Evolutionary conservation across 2,113 vertebrate species (phyloP).

Genomic region (Otis tarda): DNA sequence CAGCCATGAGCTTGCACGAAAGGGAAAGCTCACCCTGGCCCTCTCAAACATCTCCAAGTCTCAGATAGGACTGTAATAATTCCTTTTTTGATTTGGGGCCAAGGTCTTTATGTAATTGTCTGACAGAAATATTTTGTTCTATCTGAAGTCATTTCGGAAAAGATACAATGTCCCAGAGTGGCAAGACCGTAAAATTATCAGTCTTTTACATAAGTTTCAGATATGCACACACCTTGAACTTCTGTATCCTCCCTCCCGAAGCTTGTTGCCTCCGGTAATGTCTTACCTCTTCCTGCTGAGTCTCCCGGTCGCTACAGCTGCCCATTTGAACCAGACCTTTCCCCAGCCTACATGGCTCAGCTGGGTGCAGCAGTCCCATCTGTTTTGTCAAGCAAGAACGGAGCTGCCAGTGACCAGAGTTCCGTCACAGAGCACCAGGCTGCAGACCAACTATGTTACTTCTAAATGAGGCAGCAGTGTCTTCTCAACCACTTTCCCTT

Average conservation of each 20-base stretch:
- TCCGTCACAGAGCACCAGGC: background rate
- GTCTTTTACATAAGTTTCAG: background rate
- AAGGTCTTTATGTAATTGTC: background rate
- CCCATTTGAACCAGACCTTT: background rate
- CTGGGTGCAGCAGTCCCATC: background rate
- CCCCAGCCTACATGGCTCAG: background rate
- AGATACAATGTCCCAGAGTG: background rate
- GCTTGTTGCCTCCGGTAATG: background rate
- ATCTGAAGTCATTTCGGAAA: background rate
- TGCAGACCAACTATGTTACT: background rate
- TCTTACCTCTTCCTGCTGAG: background rate
- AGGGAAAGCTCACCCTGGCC: background rate
- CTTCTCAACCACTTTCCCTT: background rate
- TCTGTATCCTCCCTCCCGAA: background rate
- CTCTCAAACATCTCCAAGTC: background rate
- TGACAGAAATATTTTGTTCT: background rate
- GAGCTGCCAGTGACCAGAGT: background rate
- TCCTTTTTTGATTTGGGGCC: background rate
- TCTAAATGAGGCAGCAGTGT: background rate
- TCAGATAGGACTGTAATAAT: background rate
- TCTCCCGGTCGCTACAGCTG: background rate
- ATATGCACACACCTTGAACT: conserved; percentile 1
- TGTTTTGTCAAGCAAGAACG: background rate
- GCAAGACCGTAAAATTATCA: background rate
- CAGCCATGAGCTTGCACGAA: background rate